Percentiles rank a stretch among this genome's conserved stretches.
Evolutionary conservation across 2,113 vertebrate genomes (phyloP).

Genomic region (Tringa solitaria): DNA sequence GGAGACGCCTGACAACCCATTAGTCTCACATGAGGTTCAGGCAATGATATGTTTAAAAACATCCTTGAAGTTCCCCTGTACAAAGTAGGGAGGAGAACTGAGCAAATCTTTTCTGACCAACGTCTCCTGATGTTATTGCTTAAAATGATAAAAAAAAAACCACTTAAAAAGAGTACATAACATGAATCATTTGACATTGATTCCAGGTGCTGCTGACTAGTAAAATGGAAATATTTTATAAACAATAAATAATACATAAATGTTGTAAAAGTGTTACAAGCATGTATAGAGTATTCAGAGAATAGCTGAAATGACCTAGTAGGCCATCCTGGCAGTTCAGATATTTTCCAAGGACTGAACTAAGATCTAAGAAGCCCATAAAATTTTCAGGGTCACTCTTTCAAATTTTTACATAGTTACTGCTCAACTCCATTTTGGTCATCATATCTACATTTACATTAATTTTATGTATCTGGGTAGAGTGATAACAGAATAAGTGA

Average conservation of each 20-base stretch:
- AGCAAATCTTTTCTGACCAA: conserved; percentile 29
- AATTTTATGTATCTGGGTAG: background rate
- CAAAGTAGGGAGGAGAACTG: background rate
- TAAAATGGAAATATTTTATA: background rate
- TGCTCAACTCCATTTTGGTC: background rate
- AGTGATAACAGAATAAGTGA: background rate
- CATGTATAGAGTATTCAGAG: background rate
- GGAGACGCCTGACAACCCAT: conserved; percentile 22
- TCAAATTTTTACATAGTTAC: background rate
- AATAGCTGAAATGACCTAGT: background rate
- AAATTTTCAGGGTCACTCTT: background rate
- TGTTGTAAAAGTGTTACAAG: background rate
- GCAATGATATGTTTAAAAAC: conserved; percentile 39
- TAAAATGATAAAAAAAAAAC: background rate
- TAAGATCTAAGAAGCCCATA: background rate
- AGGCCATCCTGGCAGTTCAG: background rate
- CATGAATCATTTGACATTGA: background rate
- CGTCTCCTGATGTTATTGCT: background rate
- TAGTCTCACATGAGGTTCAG: conserved; percentile 31
- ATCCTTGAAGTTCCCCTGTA: conserved; percentile 5
- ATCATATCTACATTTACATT: background rate
- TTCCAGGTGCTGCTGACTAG: background rate
- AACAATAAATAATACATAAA: background rate
- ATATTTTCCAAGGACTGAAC: background rate
- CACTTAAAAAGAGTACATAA: background rate